Percentiles rank a stretch among this genome's conserved stretches.
Evolutionary conservation across 1,140 invertebrate genomes (phyloP).

Genomic region (Sitobion miscanthi): DNA sequence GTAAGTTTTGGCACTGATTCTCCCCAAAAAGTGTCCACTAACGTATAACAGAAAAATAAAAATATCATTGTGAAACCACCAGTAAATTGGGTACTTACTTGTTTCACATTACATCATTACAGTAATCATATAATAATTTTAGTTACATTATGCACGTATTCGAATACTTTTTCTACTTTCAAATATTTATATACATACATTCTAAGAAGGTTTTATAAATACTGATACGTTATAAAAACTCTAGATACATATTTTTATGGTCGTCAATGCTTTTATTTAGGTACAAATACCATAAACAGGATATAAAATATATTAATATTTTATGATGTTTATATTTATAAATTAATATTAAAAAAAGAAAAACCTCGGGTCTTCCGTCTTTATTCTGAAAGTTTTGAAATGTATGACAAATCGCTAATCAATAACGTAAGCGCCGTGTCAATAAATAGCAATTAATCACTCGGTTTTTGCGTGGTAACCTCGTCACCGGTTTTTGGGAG

Average conservation of each 20-base stretch:
- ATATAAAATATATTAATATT: neutral
- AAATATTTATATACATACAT: neutral
- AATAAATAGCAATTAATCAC: slow-evolving; percentile 50
- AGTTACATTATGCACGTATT: neutral
- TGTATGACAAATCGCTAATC: slow-evolving; percentile 43
- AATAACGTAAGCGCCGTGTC: slow-evolving; percentile 38
- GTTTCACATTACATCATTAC: no score
- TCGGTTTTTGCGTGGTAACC: neutral
- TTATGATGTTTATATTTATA: neutral
- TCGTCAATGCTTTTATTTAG: neutral
- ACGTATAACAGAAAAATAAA: neutral
- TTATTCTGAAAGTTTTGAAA: neutral
- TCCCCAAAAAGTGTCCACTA: neutral
- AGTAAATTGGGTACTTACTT: neutral
- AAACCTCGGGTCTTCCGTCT: neutral
- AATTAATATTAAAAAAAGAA: neutral
- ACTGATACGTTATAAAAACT: neutral
- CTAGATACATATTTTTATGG: neutral
- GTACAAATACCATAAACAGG: neutral
- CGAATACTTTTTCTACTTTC: neutral
- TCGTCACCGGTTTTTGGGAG: slow-evolving; percentile 22
- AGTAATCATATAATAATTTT: neutral
- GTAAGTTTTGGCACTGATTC: neutral
- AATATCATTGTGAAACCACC: neutral
- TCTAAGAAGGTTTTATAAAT: neutral